Evolutionary conservation across 2,888 invertebrate genomes (phyloP).

Genomic region (Lacanobia oleracea): DNA sequence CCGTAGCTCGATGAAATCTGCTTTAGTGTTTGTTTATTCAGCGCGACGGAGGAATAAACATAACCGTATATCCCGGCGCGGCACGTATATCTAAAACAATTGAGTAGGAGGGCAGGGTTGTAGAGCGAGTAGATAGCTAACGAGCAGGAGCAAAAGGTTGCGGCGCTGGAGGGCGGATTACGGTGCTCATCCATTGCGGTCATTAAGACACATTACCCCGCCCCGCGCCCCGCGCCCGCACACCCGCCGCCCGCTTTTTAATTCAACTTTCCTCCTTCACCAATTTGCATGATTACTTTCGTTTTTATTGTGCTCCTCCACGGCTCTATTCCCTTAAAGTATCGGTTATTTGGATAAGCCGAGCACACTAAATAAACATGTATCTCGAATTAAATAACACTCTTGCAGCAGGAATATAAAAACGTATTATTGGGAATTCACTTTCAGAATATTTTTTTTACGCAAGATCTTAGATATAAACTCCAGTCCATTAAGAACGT

Average conservation of each 20-base stretch:
- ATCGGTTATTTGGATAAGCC: constrained; percentile 75
- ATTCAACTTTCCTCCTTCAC: constrained; percentile 89
- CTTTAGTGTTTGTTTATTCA: constrained; percentile 66
- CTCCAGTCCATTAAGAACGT: not conserved
- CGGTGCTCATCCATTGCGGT: constrained; percentile 88
- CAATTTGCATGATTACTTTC: constrained; percentile 91
- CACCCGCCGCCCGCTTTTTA: constrained; percentile 85
- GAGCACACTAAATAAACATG: constrained; percentile 66
- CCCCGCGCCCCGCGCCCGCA: constrained; percentile 59
- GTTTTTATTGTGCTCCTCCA: constrained; percentile 87
- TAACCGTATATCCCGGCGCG: constrained; percentile 45
- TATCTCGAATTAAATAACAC: constrained; percentile 62
- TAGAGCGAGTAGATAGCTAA: constrained; percentile 73
- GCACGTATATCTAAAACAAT: constrained; percentile 69
- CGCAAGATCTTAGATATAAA: constrained; percentile 21
- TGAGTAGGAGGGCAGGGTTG: constrained; percentile 66
- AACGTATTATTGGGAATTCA: constrained; percentile 46
- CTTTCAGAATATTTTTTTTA: constrained; percentile 29
- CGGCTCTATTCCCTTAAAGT: constrained; percentile 75
- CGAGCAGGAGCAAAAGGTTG: constrained; percentile 82
- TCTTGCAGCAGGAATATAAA: constrained; percentile 47
- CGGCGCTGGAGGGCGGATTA: constrained; percentile 83
- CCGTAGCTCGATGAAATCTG: constrained; percentile 64
- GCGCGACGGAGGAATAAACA: constrained; percentile 50
- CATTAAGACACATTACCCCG: constrained; percentile 89